phyloP scores from a whole-genome alignment of 2,797 vertebrate species.

The Dendrocincla tyrannina region DNA sequence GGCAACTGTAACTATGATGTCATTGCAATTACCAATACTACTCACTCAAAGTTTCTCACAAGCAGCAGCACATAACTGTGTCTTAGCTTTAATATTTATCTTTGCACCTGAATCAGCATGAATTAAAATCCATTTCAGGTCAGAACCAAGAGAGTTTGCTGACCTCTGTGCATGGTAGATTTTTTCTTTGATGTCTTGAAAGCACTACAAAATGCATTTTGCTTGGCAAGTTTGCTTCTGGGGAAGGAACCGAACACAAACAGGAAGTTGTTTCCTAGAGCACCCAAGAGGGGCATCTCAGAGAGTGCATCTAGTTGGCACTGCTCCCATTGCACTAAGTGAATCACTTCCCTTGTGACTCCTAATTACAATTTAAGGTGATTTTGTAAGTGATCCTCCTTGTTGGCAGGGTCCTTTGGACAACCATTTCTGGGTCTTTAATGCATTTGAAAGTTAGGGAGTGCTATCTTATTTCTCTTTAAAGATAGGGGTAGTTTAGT shows the following conservation, averaged over 20 bases:
- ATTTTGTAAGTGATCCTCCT: neutral
- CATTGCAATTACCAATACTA: neutral
- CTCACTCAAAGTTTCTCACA: neutral
- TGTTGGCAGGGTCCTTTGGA: neutral
- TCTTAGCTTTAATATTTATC: neutral
- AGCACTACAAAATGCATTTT: neutral
- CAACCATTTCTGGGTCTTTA: neutral
- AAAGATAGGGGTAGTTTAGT: neutral
- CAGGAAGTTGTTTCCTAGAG: neutral
- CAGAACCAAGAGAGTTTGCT: neutral
- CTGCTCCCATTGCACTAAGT: neutral
- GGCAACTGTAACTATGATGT: neutral
- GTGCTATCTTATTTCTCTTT: neutral
- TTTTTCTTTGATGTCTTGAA: neutral
- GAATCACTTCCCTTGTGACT: neutral
- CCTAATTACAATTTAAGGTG: slow-evolving; percentile 4
- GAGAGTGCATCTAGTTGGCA: neutral
- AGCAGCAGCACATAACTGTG: neutral
- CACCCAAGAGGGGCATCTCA: neutral
- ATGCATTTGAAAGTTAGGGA: slow-evolving; percentile 7
- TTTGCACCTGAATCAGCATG: neutral
- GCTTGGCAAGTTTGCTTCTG: neutral
- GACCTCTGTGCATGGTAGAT: neutral
- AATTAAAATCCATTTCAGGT: neutral
- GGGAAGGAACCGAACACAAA: neutral